Percentiles rank a stretch among this genome's conserved stretches.
Conservation (phyloP, 2,888 invertebrate genomes). For the Quadriops clusia region DNA sequence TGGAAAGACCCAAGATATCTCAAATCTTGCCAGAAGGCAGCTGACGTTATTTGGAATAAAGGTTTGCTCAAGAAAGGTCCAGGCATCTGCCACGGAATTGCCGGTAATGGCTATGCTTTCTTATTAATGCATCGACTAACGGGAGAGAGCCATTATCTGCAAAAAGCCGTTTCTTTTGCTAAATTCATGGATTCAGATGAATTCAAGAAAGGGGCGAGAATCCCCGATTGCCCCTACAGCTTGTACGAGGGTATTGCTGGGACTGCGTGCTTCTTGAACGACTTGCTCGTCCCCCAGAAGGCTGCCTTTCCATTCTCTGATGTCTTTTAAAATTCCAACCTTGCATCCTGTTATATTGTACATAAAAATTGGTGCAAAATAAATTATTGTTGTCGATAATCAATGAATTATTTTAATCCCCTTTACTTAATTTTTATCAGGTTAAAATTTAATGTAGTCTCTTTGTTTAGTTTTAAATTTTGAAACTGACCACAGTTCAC, state of each 20-base stretch:
- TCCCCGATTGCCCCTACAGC: conserved; percentile 72
- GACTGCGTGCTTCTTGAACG: conserved; percentile 69
- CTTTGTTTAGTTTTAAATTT: too few species aligned
- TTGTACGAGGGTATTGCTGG: conserved; percentile 82
- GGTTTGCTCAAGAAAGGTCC: conserved; percentile 80
- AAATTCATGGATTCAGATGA: conserved; percentile 56
- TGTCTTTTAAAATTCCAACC: conserved; percentile 33
- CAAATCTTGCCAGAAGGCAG: conserved; percentile 52
- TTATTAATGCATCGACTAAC: conserved; percentile 65
- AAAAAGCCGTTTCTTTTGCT: conserved; percentile 64
- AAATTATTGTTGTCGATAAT: background rate
- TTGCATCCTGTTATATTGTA: too few species aligned
- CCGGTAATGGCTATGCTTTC: conserved; percentile 73
- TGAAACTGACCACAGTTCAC: too few species aligned
- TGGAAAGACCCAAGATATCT: conserved; percentile 65
- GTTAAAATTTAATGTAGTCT: too few species aligned
- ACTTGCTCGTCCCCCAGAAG: conserved; percentile 57
- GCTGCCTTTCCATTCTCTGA: conserved; percentile 79
- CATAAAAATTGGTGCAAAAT: background rate
- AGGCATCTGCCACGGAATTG: conserved; percentile 80
- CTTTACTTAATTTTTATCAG: too few species aligned
- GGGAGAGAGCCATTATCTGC: conserved; percentile 54
- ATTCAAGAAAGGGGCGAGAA: conserved; percentile 54
- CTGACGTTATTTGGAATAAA: conserved; percentile 69
- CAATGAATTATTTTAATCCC: conserved; percentile 1